Percentiles rank a stretch among this genome's conserved stretches.
Evolutionary conservation across 2,113 vertebrate genomes (phyloP).

Genomic region (Etheostoma spectabile): DNA sequence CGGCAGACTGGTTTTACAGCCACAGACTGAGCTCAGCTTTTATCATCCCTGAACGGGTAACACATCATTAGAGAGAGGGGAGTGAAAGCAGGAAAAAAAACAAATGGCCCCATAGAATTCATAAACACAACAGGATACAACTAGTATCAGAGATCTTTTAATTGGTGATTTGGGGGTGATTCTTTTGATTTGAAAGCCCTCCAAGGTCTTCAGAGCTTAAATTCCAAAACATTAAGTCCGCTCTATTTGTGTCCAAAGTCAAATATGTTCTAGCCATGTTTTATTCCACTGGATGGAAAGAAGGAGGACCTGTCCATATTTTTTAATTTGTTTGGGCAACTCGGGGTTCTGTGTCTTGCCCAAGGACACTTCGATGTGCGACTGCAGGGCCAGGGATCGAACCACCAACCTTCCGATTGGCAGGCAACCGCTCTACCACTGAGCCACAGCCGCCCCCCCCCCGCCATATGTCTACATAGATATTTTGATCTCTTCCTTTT

Average conservation of each 20-base stretch:
- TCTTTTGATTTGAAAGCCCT: slow-evolving; percentile 50
- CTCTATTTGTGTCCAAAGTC: slow-evolving; percentile 48
- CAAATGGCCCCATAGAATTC: slow-evolving; percentile 69
- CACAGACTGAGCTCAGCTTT: slow-evolving; percentile 56
- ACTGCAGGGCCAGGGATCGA: too few species aligned
- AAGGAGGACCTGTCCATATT: slow-evolving; percentile 14
- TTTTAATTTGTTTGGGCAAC: too few species aligned
- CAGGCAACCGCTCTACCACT: too few species aligned
- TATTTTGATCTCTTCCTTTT: slow-evolving; percentile 5
- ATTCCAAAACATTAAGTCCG: slow-evolving; percentile 30
- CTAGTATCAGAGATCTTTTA: slow-evolving; percentile 55
- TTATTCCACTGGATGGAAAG: slow-evolving; percentile 43
- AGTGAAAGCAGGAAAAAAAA: slow-evolving; percentile 55
- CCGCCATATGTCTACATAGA: too few species aligned
- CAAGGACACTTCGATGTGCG: too few species aligned
- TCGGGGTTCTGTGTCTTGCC: too few species aligned
- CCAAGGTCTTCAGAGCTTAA: slow-evolving; percentile 38
- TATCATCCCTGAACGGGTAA: slow-evolving; percentile 63
- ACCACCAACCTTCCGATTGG: too few species aligned
- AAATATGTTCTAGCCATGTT: slow-evolving; percentile 29
- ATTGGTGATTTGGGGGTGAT: slow-evolving; percentile 68
- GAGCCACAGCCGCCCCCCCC: too few species aligned
- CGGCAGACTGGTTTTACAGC: slow-evolving; percentile 66
- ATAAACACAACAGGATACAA: slow-evolving; percentile 57
- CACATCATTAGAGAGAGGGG: slow-evolving; percentile 56